Base-by-base conservation (phyloP, 2,113 vertebrate species). In the Polyodon spathula region DNA sequence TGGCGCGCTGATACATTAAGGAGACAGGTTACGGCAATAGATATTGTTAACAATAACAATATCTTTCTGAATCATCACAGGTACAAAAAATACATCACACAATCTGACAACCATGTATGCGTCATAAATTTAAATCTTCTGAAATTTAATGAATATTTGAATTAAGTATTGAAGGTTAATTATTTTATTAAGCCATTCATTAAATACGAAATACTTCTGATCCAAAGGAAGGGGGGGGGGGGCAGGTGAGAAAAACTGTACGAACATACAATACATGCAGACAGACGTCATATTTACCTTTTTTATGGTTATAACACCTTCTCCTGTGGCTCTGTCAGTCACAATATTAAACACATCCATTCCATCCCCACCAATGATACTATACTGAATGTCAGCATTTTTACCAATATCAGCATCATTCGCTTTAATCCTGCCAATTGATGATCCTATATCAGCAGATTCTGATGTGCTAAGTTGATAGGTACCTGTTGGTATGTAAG, bases 271-370 rank as follows among this genome's bases (percentile, higher is more conserved):
- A 57, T 50, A 37, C 14, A 61, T 58, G 5, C 60, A 64, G 48
- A 7, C 56, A 37, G 9, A 42, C 48, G 2, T 56, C 40, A 65
- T 63, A 67, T 65, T 76, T 73, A 98, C 95, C 90, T 92, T 90
- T 85, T 93, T 95, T 70, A 98, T 88, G 62, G 86, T 87, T 80
- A 99, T 87, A 67, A 98, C 84, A 61, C 93, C 96, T 78, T 99
- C 95, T 68, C 97, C 94, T 27, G 92, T 95, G 37, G 86, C 81
- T 73, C 93, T 85, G 80, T 99, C 94, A 37, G 94, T 99, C 76
- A 88, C 48, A 43, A 98, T 86, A 66, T 89, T 90, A 71, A 99
- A 99, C 64, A 82, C 75, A 51, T 93, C 90, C 43, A 93, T 86
- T 46, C 90, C 88, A 8, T 93, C 89, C 44, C 88, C 90, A 5